Base-by-base conservation (phyloP, 2,797 vertebrate genomes). In the Rhinatrema bivittatum region DNA sequence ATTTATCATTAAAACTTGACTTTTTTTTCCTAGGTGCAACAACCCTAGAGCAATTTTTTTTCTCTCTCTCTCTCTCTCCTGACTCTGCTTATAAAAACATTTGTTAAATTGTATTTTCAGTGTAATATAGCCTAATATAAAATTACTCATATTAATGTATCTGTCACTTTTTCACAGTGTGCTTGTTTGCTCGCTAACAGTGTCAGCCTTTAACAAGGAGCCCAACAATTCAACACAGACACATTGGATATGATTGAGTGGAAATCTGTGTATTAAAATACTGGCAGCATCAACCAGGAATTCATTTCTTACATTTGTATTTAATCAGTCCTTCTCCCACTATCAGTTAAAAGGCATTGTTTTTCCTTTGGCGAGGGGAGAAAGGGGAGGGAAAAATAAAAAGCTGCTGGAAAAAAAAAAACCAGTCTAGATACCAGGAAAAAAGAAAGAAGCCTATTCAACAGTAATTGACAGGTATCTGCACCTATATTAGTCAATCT, bases 1-100 rank as follows among this genome's bases (percentile, higher is more conserved):
- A 84, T 88, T 89, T 87, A 86, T 93, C 91, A 89, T 88, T 91
- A 92, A n/a, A 87, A 89, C 78, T 81, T 88, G 89, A 94, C 88
- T 94, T 87, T 32, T 57, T 66, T 83, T 74, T 75, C 73, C 69
- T 65, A 79, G 68, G 71, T 78, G 60, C 55, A 60, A 64, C 57
- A 76, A 70, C 70, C 72, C 78, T 76, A 69, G 52, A 78, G 68
- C 65, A 72, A 75, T 82, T 79, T 77, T 46, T 67, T 48, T 64
- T 37, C 1, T 77, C 78, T 68, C 77, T 76, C 76, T 69, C 47
- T 68, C 50, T 64, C 53, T 60, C 60, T 70, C 28, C 36, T 21
- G 61, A 13, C 27, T 32, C 28, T 26, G 32, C 13, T 18, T 35
- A 32, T 65, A 64, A 65, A 65, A 73, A 74, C 65, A 60, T 67